Evolutionary conservation across 1,140 invertebrate genomes (phyloP).

Genomic region (roundworm (Caenorhabditis elegans)): DNA sequence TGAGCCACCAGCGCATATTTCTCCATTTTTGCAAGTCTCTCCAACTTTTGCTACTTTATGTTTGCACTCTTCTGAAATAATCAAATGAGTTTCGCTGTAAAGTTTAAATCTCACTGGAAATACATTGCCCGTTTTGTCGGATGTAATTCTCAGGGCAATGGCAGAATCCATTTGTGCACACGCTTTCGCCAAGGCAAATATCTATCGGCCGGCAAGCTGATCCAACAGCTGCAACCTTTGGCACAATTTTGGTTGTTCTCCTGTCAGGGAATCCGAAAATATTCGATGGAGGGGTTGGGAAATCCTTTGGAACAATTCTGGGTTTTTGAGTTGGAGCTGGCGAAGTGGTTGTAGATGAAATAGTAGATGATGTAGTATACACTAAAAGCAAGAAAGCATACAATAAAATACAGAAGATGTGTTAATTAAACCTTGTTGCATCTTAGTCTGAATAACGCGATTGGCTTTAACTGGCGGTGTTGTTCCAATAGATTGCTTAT

Average conservation of each 20-base stretch:
- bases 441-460: background rate
- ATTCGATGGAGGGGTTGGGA: background rate
- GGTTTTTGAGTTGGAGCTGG: background rate
- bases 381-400: background rate
- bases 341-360: background rate
- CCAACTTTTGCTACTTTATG: constrained; percentile 45
- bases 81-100: background rate
- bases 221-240: constrained; percentile 21
- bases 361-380: background rate
- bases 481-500: background rate
- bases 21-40: constrained; percentile 43
- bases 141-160: background rate
- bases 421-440: background rate
- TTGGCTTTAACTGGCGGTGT: background rate
- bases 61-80: background rate
- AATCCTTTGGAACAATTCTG: background rate
- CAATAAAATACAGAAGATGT: background rate
- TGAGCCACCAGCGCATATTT: constrained; percentile 53
- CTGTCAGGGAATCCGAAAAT: constrained; percentile 16
- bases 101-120: background rate
- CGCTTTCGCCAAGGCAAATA: constrained; percentile 5
- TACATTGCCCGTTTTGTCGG: constrained; percentile 8
- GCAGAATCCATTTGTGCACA: constrained; percentile 10
- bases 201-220: background rate
- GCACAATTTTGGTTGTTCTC: background rate